These are phyloP conservation scores for Chrysemys picta DNA, from an alignment of 2,113 vertebrate species.

Conservation along the genomic window DNA sequence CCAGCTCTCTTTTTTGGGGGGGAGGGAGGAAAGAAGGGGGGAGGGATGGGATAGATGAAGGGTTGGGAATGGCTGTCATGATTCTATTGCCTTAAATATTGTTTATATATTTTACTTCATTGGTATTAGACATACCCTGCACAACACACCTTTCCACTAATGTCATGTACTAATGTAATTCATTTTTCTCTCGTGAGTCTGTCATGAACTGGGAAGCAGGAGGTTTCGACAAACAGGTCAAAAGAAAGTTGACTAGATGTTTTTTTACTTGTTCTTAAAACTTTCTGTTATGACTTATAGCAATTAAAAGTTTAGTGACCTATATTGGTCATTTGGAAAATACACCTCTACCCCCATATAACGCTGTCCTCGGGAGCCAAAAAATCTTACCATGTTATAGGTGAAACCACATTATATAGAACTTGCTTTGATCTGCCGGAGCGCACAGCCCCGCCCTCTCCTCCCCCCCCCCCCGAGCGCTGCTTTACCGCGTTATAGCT, in stretches of 20 bases:
- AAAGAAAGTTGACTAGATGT: not conserved
- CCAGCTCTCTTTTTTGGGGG: not conserved
- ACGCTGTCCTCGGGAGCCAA: too few species aligned
- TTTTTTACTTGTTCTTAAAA: not conserved
- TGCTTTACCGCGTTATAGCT: too few species aligned
- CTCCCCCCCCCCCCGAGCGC: too few species aligned
- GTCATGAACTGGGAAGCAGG: not conserved
- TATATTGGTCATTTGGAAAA: not conserved
- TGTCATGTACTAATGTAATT: not conserved
- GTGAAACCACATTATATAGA: too few species aligned
- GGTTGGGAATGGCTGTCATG: not conserved
- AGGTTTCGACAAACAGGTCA: not conserved
- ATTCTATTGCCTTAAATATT: not conserved
- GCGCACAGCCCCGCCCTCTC: too few species aligned
- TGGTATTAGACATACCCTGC: not conserved
- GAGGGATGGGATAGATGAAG: not conserved
- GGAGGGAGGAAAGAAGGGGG: rapidly evolving
- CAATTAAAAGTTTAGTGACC: not conserved
- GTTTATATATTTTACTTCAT: not conserved
- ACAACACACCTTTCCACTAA: not conserved
- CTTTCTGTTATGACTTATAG: not conserved
- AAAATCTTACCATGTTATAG: too few species aligned
- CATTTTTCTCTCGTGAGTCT: not conserved
- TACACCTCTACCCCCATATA: too few species aligned
- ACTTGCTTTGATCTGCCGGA: too few species aligned